Conservation (phyloP, 2,888 invertebrate genomes). For the Argyresthia goedartella region DNA sequence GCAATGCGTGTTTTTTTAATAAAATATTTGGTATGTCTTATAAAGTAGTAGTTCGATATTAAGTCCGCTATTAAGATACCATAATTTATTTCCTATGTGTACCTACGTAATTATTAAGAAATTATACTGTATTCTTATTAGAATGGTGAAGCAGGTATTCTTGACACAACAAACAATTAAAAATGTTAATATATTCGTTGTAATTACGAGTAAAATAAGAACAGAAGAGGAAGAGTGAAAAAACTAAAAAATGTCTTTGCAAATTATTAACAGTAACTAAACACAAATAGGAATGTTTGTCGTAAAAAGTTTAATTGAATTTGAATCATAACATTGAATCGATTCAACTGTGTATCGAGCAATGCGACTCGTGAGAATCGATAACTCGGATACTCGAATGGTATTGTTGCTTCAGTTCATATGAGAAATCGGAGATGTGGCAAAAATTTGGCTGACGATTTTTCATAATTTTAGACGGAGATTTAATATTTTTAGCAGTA, state of each 20-base stretch:
- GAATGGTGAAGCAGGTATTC: neutral
- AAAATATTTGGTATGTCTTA: too few species aligned
- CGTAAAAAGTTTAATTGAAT: slow-evolving; percentile 1
- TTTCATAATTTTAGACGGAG: too few species aligned
- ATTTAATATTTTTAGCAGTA: too few species aligned
- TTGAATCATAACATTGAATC: slow-evolving; percentile 4
- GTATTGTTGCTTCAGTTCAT: neutral
- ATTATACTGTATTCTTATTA: too few species aligned
- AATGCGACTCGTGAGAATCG: slow-evolving; percentile 6
- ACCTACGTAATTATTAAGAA: too few species aligned
- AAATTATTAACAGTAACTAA: neutral
- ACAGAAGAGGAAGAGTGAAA: neutral
- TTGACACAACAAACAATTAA: neutral
- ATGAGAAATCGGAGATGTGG: neutral
- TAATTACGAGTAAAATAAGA: too few species aligned
- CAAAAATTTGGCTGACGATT: too few species aligned
- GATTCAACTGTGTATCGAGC: slow-evolving; percentile 6
- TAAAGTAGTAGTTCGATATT: too few species aligned
- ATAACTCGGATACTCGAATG: neutral
- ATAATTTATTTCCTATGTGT: too few species aligned
- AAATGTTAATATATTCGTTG: neutral
- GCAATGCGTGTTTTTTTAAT: too few species aligned
- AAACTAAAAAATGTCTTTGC: neutral
- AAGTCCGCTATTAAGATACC: too few species aligned
- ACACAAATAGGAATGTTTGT: neutral